Base-by-base conservation (phyloP, 2,888 invertebrate species). In the Adelphocoris suturalis region DNA sequence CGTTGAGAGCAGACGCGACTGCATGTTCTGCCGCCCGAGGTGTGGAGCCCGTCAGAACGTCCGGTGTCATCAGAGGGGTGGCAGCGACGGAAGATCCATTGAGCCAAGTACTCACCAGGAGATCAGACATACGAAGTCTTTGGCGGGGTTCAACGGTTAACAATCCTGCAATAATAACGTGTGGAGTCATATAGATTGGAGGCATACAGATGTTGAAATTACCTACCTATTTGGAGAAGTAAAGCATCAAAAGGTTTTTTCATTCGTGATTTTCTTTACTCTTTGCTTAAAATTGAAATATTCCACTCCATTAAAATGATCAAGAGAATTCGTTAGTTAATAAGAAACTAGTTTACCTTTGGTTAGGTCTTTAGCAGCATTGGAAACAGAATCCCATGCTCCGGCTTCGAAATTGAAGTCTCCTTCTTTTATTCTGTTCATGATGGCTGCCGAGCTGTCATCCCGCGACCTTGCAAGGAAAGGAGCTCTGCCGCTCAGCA, bases 401-500 rank as follows among this genome's bases (percentile, higher is more conserved):
- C 94, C 93, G 91, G 95, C 96, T 86, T 96, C 95, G 94, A 98
- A 97, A 91, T 95, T 95, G 93, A 98, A 97, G 91, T 96, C 95
- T 3, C 98, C 98, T 4, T 95, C 94, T 92, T 96, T 95, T 90
- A 98, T 98, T 90, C 97, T 94, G 90, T 96, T 95, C 95, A 98
- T 97, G 90, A 97, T 96, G 0, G 95, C 95, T 0, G 95, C 94
- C 27, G 97, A 96, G n/a, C 95, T 96, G 92, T 97, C 96, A 91
- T 96, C 96, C 75, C 95, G 94, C 0, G 95, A 95, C 7, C 95
- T 93, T 0, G 95, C 95, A 92, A 96, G 96, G 94, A 98, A 99
- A 0, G 99, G 98, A 0, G 97, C 96, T 92, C 96, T 95, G 0
- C 99, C 99, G 91, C 97, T 96, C 81, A 99, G 93, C 96, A 97